Evolutionary conservation across 2,888 invertebrate species (phyloP), one percentile per base, ranked within the genome.

Genomic region (Hypolimnas misippus): DNA sequence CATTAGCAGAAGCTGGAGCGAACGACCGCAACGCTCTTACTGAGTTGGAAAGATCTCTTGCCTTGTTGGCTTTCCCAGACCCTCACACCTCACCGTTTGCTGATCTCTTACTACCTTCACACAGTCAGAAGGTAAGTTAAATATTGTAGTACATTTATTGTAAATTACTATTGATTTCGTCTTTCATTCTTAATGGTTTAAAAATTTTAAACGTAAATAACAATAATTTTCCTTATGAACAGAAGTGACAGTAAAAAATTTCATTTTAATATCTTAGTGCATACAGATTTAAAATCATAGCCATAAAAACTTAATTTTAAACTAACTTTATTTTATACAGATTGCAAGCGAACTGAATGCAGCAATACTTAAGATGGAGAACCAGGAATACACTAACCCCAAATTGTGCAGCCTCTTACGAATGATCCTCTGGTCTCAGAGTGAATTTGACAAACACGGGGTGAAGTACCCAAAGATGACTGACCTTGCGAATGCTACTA

Each of bases 311-410:
- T 35, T 35, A 2, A 35, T 4, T 12, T 12, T 35, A 8, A 6
- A 8, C 2, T 35, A 10, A 2, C 1, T 3, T 42, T 16, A 1
- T 42, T 17, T 42, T n/a, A 2, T 6, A 29, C 80, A 97, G 96
- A 96, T 99, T 79, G 99, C 99, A 19, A 98, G 98, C 91, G 98
- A 99, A 92, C 93, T 99, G 16, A 99, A 99, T 88, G 97, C 98
- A 53, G 98, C 99, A n/a, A 98, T 99, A 74, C 91, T 99, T 58
- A 97, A 98, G 82, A 96, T 96, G 92, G 98, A 99, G 83, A 97
- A 98, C 77, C 95, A 96, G 81, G 97, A 98, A 80, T 95, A 96
- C 53, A 97, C 97, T 1, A 96, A 97, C 63, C 98, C 98, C 2
- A 96, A 98, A 82, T 93, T 99, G 62, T 97, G 98, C 78, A 97